Base-by-base conservation (phyloP, 2,797 vertebrate genomes). In the Enoplosus armatus region DNA sequence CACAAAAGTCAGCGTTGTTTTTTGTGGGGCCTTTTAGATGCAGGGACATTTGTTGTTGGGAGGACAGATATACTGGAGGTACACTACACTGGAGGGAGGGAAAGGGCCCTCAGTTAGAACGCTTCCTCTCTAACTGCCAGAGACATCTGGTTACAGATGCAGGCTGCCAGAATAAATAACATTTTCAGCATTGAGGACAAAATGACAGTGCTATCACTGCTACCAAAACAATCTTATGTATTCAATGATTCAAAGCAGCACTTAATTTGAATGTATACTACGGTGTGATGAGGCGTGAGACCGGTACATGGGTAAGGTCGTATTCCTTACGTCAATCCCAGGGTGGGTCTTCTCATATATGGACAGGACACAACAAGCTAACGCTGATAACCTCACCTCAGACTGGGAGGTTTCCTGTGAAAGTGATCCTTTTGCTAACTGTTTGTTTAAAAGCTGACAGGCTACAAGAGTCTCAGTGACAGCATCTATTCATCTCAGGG, bases 401-500 rank as follows among this genome's bases (percentile, higher is more conserved):
- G 70, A 85, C 90, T 82, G 84, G 83, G 87, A 91, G 85, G 83
- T 89, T 86, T 89, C 82, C 75, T 89, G 87, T 86, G 89, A 90
- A 93, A 90, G 87, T 76, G 87, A 91, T 91, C 88, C 89, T 83
- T 91, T 85, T 89, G 80, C 90, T 80, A 89, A 90, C 91, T 91
- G 93, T 94, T 93, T 92, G 91, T 95, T 94, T 90, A 84, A 92
- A 93, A 93, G 91, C 90, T 94, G 94, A 95, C 93, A 94, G 94
- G 88, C 90, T 92, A 95, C 94, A 95, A 94, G 94, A 91, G 89
- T 92, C 90, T 84, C 55, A 0, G 84, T 92, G 94, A 95, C 94
- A 95, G 89, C 85, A 15, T 90, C 93, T 92, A 94, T 95, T 94
- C 90, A 94, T 94, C 94, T 93, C 85, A 74, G 71, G 82, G 86